Percentiles rank a stretch among this genome's conserved stretches.
phyloP scores from a whole-genome alignment of 1,140 invertebrate genomes.

The Pseudomyrmex dendroicus region DNA sequence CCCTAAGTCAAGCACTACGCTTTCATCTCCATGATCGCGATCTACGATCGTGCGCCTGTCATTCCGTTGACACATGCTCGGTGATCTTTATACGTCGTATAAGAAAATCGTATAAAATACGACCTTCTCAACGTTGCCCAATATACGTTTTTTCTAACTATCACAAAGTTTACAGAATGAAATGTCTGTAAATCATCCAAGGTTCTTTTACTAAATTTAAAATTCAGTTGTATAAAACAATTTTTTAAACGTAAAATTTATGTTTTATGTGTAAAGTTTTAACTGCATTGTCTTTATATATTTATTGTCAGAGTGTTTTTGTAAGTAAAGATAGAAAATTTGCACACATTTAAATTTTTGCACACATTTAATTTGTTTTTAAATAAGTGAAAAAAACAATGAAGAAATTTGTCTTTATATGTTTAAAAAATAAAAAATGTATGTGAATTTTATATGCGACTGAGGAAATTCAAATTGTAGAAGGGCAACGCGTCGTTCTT shows the following conservation, averaged over 20 bases:
- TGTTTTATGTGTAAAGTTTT: no score
- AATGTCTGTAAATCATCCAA: neutral
- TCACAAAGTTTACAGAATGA: conserved; percentile 1
- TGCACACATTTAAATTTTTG: no score
- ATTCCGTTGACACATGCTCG: conserved; percentile 65
- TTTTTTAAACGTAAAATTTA: no score
- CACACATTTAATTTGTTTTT: no score
- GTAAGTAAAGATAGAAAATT: no score
- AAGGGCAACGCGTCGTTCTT: conserved; percentile 40
- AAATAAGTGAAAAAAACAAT: neutral
- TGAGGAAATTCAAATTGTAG: neutral
- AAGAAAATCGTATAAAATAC: neutral
- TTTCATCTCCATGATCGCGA: conserved; percentile 58
- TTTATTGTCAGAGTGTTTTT: no score
- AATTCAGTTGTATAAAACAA: neutral
- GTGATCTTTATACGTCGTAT: conserved; percentile 1
- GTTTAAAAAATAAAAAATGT: neutral
- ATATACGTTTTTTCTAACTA: neutral
- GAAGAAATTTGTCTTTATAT: no score
- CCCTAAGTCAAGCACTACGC: conserved; percentile 72
- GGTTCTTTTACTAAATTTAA: neutral
- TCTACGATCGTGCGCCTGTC: conserved; percentile 65
- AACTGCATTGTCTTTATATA: no score
- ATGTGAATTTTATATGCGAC: neutral
- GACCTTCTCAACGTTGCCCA: conserved; percentile 38